A percentile compares a stretch with the other conserved stretches of the same genome.
Conservation (phyloP, 2,888 invertebrate genomes). For the Aethes cnicana region DNA sequence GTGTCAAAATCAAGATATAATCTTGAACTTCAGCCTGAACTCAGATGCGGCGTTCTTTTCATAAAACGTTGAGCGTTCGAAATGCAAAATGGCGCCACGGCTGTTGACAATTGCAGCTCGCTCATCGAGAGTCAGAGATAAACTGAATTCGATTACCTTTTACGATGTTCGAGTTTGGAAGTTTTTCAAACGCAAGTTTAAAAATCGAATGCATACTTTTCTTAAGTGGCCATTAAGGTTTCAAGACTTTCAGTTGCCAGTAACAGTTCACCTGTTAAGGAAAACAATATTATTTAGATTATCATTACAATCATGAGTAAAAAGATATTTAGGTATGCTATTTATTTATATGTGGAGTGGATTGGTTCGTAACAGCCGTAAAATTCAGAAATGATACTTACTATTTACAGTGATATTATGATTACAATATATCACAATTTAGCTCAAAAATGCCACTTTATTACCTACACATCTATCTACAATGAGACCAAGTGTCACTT, state of each 20-base stretch:
- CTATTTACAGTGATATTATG: too few species aligned
- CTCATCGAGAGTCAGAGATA: conserved; percentile 50
- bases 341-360: too few species aligned
- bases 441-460: too few species aligned
- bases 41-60: conserved; percentile 27
- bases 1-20: not conserved
- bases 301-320: too few species aligned
- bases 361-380: too few species aligned
- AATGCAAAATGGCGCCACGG: conserved; percentile 71
- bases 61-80: conserved; percentile 54
- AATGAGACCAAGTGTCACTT: too few species aligned
- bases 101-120: conserved; percentile 73
- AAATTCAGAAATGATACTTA: too few species aligned
- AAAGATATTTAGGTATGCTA: too few species aligned
- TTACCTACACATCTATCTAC: too few species aligned
- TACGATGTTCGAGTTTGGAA: conserved; percentile 67
- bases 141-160: conserved; percentile 77
- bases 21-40: not conserved
- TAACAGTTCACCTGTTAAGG: too few species aligned
- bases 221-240: conserved; percentile 13
- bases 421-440: too few species aligned
- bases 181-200: conserved; percentile 56
- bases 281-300: too few species aligned
- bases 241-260: not conserved
- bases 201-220: conserved; percentile 42